These are phyloP conservation scores for Coilia nasus DNA, from an alignment of 2,797 vertebrate genomes.

Conservation along the genomic window DNA sequence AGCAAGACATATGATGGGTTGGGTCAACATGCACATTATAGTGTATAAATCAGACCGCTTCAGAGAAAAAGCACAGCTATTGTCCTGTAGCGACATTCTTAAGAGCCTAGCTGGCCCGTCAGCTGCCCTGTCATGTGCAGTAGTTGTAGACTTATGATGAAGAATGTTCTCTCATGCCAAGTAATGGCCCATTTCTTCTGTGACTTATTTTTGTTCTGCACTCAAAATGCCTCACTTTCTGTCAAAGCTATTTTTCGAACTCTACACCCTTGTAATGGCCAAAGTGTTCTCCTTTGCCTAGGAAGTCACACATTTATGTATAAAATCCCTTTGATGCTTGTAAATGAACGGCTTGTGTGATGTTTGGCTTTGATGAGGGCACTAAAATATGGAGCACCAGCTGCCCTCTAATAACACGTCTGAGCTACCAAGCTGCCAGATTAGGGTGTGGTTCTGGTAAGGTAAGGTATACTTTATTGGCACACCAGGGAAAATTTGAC, in stretches of 20 bases:
- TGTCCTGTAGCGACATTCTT: neutral
- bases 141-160: neutral
- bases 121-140: neutral
- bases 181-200: conserved; percentile 1
- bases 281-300: neutral
- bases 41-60: neutral
- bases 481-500: too few relatives aligned
- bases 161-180: neutral
- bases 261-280: neutral
- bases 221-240: neutral
- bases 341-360: conserved; percentile 55
- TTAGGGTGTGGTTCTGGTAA: neutral
- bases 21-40: neutral
- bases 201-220: neutral
- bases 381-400: conserved; percentile 35
- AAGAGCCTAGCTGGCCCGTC: neutral
- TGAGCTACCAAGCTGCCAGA: conserved; percentile 29
- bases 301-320: conserved; percentile 25
- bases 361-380: conserved; percentile 44
- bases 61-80: neutral
- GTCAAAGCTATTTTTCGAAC: conserved; percentile 16
- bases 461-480: too few relatives aligned
- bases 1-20: neutral
- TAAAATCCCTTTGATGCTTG: conserved; percentile 35
- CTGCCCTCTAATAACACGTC: conserved; percentile 43